Evolutionary conservation across 2,888 invertebrate species (phyloP).

Genomic region (Augiades crinisus): DNA sequence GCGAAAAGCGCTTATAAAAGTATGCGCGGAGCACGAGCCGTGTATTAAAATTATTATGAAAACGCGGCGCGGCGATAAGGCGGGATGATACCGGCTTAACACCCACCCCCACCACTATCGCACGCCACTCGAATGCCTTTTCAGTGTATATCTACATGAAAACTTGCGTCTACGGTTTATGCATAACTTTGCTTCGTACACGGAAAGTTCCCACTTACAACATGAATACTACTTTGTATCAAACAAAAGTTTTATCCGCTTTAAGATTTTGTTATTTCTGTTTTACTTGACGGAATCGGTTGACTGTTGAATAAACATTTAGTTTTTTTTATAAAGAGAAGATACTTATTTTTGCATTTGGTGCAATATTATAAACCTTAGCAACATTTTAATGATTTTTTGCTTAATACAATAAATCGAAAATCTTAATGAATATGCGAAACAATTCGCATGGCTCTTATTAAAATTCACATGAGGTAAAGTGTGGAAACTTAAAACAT

Average conservation of each 20-base stretch:
- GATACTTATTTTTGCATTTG: too few species aligned
- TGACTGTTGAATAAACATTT: slow-evolving; percentile 6
- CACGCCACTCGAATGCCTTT: slow-evolving; percentile 66
- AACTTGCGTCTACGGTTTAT: slow-evolving; percentile 63
- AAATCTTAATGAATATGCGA: slow-evolving; percentile 2
- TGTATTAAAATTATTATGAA: slow-evolving; percentile 80
- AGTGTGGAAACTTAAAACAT: slow-evolving; percentile 61
- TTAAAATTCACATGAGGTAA: slow-evolving; percentile 36
- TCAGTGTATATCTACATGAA: slow-evolving; percentile 64
- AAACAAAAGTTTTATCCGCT: slow-evolving; percentile 6
- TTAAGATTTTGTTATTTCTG: not conserved
- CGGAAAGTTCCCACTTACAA: slow-evolving; percentile 23
- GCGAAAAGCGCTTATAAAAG: slow-evolving; percentile 62
- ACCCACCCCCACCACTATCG: slow-evolving; percentile 57
- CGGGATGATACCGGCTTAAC: slow-evolving; percentile 71
- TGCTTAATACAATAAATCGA: slow-evolving; percentile 1
- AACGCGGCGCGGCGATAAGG: slow-evolving; percentile 65
- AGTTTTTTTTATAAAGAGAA: not conserved
- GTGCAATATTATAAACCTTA: too few species aligned
- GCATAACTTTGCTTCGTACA: slow-evolving; percentile 49
- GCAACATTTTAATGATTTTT: too few species aligned
- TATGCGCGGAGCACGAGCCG: slow-evolving; percentile 49
- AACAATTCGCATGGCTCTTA: slow-evolving; percentile 23
- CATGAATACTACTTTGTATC: slow-evolving; percentile 21
- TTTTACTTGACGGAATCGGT: not conserved